A percentile compares a stretch with the other conserved stretches of the same genome.
Conservation (phyloP, 2,113 vertebrate species). For the Seriola dumerili region DNA sequence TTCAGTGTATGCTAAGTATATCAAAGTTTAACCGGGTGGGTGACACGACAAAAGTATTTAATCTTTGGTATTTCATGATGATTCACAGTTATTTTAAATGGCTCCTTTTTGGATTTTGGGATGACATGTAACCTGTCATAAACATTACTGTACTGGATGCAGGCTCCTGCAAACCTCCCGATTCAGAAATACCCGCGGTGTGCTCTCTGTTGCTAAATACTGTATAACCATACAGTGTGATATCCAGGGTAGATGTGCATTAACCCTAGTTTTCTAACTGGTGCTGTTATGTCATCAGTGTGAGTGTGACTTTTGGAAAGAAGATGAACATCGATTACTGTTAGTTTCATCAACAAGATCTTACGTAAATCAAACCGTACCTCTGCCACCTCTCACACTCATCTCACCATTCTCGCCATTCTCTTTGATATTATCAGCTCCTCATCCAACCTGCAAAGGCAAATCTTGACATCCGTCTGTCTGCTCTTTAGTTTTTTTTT, state of each 20-base stretch:
- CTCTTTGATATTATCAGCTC: neutral
- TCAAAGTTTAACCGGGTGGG: neutral
- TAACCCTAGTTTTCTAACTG: constrained; percentile 18
- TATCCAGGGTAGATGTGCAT: constrained; percentile 3
- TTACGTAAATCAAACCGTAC: neutral
- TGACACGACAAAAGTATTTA: neutral
- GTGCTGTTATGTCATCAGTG: constrained; percentile 25
- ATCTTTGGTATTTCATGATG: neutral
- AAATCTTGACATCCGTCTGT: neutral
- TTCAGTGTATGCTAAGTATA: neutral
- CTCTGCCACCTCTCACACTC: neutral
- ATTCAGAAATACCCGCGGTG: neutral
- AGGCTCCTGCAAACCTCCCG: neutral
- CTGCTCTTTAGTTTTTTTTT: neutral
- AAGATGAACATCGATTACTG: neutral
- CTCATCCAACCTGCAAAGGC: neutral
- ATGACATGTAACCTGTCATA: neutral
- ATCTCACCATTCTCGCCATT: neutral
- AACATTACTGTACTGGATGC: neutral
- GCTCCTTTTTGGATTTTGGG: neutral
- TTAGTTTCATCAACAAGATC: neutral
- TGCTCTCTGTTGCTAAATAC: neutral
- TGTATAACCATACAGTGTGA: neutral
- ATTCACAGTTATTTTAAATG: neutral
- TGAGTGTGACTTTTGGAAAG: neutral